Evolutionary conservation across 2,797 vertebrate species (phyloP).

Genomic region (Spinibarbus caldwelli): DNA sequence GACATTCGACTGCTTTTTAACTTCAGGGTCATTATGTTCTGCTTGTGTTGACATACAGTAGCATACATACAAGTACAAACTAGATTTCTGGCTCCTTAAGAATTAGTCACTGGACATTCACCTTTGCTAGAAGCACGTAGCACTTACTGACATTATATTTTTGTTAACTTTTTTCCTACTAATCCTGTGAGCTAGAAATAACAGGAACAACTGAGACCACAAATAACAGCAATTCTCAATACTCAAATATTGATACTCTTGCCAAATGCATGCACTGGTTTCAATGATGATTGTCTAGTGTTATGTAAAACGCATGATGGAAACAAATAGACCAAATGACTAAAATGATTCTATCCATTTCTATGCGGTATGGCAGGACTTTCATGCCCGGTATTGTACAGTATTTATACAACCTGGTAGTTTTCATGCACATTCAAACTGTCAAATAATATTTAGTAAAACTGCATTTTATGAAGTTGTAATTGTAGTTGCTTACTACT

Average conservation of each 20-base stretch:
- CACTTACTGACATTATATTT: neutral
- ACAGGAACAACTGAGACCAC: neutral
- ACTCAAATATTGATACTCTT: neutral
- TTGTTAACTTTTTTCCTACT: neutral
- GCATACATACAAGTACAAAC: neutral
- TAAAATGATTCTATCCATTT: neutral
- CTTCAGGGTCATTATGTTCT: neutral
- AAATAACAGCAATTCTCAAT: neutral
- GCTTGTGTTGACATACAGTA: neutral
- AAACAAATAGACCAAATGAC: neutral
- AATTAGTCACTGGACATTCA: neutral
- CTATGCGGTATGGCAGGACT: neutral
- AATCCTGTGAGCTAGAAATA: neutral
- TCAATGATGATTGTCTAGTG: neutral
- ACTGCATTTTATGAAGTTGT: neutral
- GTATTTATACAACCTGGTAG: neutral
- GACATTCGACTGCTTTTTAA: neutral
- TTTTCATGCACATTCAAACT: no score
- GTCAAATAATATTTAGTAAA: slow-evolving; percentile 1
- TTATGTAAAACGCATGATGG: neutral
- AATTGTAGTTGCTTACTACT: neutral
- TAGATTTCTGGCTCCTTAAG: neutral
- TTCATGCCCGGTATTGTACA: neutral
- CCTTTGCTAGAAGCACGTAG: slow-evolving; percentile 5
- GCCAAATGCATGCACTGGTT: neutral